Evolutionary conservation across 2,113 vertebrate genomes (phyloP), one percentile per base, ranked within the genome.

Genomic region (Urocolius indicus): DNA sequence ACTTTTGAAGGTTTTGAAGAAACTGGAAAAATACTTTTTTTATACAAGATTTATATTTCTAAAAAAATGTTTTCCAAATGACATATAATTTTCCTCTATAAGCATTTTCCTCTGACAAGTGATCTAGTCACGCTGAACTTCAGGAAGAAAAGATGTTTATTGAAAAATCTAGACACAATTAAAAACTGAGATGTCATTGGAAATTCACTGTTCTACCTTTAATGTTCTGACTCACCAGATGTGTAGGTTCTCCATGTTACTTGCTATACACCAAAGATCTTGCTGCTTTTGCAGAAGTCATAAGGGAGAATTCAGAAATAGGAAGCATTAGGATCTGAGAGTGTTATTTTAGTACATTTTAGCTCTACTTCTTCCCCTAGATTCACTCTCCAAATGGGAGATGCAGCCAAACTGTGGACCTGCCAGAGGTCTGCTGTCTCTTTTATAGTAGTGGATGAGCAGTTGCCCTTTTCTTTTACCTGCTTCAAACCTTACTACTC

Each of bases 131-230:
- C 67, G 43, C 63, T 77, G 76, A 91, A 93, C 80, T 83, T 91
- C 55, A 74, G 51, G 61, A 63, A 86, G 72, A 58, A 77, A 83
- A 73, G 12, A 71, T 59, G 24, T 62, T 93, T 89, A 83, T 30
- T 72, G 59, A 61, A 45, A 92, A 84, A 83, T 54, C 73, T n/a
- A 90, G 43, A 59, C 26, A 75, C 22, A 96, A 87, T 91, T 96
- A 80, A 91, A 94, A 92, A 57, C 41, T 13, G 68, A 88, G 14
- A 77, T 57, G 23, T 77, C 72, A 93, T 69, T 77, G 29, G 38
- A 80, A 94, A 84, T 63, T 81, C 34, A 49, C 34, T 77, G 26
- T 54, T 90, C 11, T 20, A 14, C 48, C 10, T 59, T 65, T 41
- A 85, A 76, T 27, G 8, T 61, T 91, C 34, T 94, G 52, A 81